Evolutionary conservation across 2,797 vertebrate genomes (phyloP).

Genomic region (Dendrocincla tyrannina): DNA sequence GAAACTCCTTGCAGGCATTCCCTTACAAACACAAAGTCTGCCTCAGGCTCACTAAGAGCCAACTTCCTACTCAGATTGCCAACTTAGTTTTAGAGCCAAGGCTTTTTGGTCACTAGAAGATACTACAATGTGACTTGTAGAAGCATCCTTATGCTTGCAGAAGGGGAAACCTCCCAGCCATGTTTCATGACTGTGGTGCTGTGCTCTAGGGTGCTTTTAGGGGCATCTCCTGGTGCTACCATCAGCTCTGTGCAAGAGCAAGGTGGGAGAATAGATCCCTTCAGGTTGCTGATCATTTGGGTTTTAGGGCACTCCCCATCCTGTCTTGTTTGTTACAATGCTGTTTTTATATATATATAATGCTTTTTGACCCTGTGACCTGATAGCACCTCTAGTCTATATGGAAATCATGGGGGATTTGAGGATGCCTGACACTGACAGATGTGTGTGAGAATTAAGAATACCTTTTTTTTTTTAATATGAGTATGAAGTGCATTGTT

Average conservation of each 20-base stretch:
- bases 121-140: fast-evolving
- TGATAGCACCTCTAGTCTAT: background rate
- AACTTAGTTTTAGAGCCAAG: background rate
- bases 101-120: background rate
- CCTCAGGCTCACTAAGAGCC: background rate
- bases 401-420: background rate
- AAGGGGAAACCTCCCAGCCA: background rate
- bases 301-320: background rate
- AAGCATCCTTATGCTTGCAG: background rate
- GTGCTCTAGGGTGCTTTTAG: background rate
- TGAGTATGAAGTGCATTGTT: background rate
- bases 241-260: background rate
- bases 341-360: background rate
- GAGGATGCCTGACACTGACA: background rate
- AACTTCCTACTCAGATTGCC: background rate
- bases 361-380: background rate
- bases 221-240: background rate
- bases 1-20: background rate
- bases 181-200: fast-evolving
- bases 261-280: background rate
- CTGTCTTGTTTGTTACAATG: background rate
- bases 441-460: background rate
- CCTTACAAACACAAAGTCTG: background rate
- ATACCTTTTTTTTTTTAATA: background rate
- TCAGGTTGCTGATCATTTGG: background rate